Conservation (phyloP, 2,113 vertebrate genomes). For the Lampris incognitus region DNA sequence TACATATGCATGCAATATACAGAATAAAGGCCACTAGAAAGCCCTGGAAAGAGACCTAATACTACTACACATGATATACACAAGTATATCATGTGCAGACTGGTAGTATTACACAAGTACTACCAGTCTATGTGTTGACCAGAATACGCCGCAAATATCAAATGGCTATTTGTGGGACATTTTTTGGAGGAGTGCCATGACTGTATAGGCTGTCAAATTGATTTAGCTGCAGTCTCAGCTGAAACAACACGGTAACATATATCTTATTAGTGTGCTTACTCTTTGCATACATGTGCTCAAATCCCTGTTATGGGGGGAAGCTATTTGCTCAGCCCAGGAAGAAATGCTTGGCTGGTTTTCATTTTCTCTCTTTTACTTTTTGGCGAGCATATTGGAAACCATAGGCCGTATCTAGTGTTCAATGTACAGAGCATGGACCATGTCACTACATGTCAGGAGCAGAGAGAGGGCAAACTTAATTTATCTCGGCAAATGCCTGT, state of each 20-base stretch:
- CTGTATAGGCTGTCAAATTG: slow-evolving; percentile 49
- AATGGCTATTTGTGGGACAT: slow-evolving; percentile 21
- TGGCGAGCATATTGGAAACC: slow-evolving; percentile 45
- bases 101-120: not conserved
- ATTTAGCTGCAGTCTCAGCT: slow-evolving; percentile 60
- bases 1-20: not conserved
- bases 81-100: too few relatives aligned
- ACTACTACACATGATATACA: too few relatives aligned
- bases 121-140: not conserved
- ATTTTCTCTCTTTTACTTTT: slow-evolving; percentile 39
- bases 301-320: slow-evolving; percentile 22
- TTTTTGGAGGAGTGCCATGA: slow-evolving; percentile 11
- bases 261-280: slow-evolving; percentile 30
- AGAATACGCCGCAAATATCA: slow-evolving; percentile 37
- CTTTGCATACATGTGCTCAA: slow-evolving; percentile 40
- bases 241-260: slow-evolving; percentile 33
- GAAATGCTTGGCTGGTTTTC: slow-evolving; percentile 57
- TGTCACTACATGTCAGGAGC: slow-evolving; percentile 53
- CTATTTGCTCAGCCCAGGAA: slow-evolving; percentile 57
- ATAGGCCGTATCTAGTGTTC: slow-evolving; percentile 51
- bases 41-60: not conserved
- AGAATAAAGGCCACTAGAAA: not conserved
- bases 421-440: slow-evolving; percentile 42
- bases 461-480: slow-evolving; percentile 59
- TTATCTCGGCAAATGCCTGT: slow-evolving; percentile 47